A percentile compares a stretch with the other conserved stretches of the same genome.
Conservation (phyloP, 2,797 vertebrate genomes). For the Myiothlypis coronata region DNA sequence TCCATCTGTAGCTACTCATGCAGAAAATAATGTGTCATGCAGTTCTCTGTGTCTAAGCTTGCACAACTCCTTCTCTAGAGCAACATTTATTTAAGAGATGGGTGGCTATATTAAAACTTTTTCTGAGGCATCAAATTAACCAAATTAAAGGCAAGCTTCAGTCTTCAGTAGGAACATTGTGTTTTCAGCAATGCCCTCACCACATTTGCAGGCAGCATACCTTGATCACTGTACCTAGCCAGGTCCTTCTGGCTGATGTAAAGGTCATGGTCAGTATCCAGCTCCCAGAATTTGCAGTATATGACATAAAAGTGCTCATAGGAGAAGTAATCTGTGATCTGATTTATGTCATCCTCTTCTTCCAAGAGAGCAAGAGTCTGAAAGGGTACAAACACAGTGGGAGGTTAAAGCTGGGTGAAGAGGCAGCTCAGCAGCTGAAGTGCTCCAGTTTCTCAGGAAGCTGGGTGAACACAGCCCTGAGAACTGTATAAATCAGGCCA, state of each 20-base stretch:
- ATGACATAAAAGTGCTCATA: constrained; percentile 99
- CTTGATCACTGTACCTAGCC: constrained; percentile 93
- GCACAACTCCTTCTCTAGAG: background rate
- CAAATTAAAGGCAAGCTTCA: background rate
- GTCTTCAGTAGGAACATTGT: background rate
- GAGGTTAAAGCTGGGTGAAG: background rate
- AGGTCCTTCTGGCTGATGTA: constrained; percentile 96
- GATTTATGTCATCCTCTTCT: constrained; percentile 98
- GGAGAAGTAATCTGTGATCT: constrained; percentile 99
- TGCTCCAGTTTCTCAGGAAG: background rate
- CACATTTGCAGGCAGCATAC: constrained; percentile 69
- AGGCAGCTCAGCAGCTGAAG: background rate
- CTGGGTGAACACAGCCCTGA: background rate
- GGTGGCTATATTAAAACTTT: background rate
- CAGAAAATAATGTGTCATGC: background rate
- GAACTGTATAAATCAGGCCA: background rate
- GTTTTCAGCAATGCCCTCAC: background rate
- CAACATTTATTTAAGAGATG: background rate
- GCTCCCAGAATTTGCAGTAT: constrained; percentile 99
- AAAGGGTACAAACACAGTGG: constrained; percentile 24
- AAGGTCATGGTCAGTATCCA: constrained; percentile 97
- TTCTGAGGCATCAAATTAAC: background rate
- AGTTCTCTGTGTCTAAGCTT: background rate
- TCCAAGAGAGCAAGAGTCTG: constrained; percentile 94
- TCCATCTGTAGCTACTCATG: background rate